Evolutionary conservation across 92 coral and sea anemone genomes (phyloP).

Genomic region (Bergia sp.): DNA sequence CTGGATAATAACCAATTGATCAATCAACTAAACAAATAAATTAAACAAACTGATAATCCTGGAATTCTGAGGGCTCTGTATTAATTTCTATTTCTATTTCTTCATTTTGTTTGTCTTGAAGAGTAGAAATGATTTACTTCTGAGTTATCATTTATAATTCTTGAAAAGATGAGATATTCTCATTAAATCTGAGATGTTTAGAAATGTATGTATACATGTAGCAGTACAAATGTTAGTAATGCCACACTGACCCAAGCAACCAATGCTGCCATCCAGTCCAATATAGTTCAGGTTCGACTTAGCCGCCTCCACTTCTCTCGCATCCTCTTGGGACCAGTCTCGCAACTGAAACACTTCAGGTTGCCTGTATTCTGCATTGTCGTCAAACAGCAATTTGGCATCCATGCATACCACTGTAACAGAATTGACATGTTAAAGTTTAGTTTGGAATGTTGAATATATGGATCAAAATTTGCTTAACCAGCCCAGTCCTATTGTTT

Average conservation of each 20-base stretch:
- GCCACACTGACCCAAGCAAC: constrained; percentile 75
- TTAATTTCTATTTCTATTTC: too few species aligned
- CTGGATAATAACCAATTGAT: too few species aligned
- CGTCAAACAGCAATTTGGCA: constrained; percentile 93
- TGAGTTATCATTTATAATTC: too few species aligned
- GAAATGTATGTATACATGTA: background rate
- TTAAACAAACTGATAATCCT: too few species aligned
- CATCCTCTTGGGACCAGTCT: constrained; percentile 98
- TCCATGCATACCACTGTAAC: constrained; percentile 95
- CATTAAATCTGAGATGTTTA: background rate
- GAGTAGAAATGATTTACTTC: background rate
- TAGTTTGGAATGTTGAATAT: background rate
- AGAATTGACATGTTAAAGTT: background rate
- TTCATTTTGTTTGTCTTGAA: background rate
- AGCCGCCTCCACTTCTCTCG: constrained; percentile 93
- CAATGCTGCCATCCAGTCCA: constrained; percentile 98
- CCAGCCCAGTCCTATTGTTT: too few species aligned
- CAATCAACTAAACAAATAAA: too few species aligned
- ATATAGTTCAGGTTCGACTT: constrained; percentile 87
- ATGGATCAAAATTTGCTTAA: too few species aligned
- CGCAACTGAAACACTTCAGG: constrained; percentile 80
- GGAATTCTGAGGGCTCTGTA: too few species aligned
- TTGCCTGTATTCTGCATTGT: constrained; percentile 92
- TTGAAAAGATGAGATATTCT: too few species aligned
- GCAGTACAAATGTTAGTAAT: background rate